phyloP scores from a whole-genome alignment of 2,113 vertebrate species.

The Ceyx margarethae region DNA sequence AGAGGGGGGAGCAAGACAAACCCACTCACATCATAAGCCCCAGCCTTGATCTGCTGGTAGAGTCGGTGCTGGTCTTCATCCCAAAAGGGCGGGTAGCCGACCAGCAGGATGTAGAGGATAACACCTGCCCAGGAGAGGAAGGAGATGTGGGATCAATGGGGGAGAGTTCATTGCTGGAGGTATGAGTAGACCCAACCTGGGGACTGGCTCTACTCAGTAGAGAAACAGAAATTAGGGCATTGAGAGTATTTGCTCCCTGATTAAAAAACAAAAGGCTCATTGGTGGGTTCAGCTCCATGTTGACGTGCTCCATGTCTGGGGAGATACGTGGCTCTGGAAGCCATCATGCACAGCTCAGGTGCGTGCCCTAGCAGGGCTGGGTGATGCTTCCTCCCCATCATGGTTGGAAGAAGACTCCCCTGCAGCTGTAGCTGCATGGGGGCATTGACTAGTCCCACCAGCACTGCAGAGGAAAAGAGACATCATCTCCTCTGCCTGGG shows the following conservation, averaged over 20 bases:
- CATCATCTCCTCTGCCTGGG: rapidly evolving
- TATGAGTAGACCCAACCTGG: background rate
- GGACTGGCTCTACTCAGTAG: background rate
- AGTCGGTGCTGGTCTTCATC: constrained; percentile 97
- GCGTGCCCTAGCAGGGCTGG: background rate
- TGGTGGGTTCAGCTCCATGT: background rate
- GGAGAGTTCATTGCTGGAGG: background rate
- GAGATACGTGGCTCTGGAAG: background rate
- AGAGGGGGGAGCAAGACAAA: background rate
- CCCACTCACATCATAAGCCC: constrained; percentile 92
- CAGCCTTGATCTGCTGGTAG: constrained; percentile 98
- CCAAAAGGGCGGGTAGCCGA: constrained; percentile 97
- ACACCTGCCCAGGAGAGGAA: constrained; percentile 80
- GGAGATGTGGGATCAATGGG: background rate
- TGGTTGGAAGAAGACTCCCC: background rate
- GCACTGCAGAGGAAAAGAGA: background rate
- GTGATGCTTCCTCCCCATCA: rapidly evolving
- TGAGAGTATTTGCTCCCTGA: background rate
- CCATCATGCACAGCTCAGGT: background rate
- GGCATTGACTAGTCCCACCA: background rate
- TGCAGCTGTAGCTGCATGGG: rapidly evolving
- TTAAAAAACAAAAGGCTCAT: background rate
- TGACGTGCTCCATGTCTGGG: constrained; percentile 70
- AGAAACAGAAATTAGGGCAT: background rate
- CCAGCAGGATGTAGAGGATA: constrained; percentile 95